A percentile compares a stretch with the other conserved stretches of the same genome.
phyloP scores from a whole-genome alignment of 2,888 invertebrate species.

The Nesidiocoris tenuis region DNA sequence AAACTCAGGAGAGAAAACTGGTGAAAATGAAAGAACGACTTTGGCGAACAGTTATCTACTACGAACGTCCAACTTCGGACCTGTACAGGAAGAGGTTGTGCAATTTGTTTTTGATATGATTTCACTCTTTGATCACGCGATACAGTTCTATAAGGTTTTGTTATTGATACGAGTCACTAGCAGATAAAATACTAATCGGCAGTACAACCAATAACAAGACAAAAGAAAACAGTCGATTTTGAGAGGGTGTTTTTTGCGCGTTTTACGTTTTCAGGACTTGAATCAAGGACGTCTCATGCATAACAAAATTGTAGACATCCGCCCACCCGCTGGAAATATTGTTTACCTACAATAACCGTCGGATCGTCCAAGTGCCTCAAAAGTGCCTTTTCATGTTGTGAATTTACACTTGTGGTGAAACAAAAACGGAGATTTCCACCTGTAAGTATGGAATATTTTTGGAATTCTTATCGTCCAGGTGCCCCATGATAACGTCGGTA shows the following conservation, averaged over 20 bases:
- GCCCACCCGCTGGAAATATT: too few species aligned
- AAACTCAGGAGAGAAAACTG: constrained; percentile 22
- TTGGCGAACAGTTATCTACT: constrained; percentile 11
- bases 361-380: too few species aligned
- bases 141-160: constrained; percentile 15
- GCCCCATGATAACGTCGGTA: too few species aligned
- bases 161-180: constrained; percentile 42
- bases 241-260: background rate
- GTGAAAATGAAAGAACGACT: constrained; percentile 29
- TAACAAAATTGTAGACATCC: too few species aligned
- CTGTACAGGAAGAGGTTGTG: constrained; percentile 29
- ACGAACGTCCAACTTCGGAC: constrained; percentile 25
- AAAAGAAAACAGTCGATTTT: background rate
- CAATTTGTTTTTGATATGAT: constrained; percentile 33
- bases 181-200: constrained; percentile 23
- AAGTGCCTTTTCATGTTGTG: too few species aligned
- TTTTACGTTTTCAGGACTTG: too few species aligned
- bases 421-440: too few species aligned
- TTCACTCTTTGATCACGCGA: constrained; percentile 25
- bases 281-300: too few species aligned
- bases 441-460: too few species aligned
- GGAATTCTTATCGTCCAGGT: too few species aligned
- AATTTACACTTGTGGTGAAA: too few species aligned
- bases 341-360: too few species aligned
- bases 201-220: background rate